Percentiles rank a stretch among this genome's conserved stretches.
Conservation (phyloP, 2,113 vertebrate species). For the Alexandromys fortis region DNA sequence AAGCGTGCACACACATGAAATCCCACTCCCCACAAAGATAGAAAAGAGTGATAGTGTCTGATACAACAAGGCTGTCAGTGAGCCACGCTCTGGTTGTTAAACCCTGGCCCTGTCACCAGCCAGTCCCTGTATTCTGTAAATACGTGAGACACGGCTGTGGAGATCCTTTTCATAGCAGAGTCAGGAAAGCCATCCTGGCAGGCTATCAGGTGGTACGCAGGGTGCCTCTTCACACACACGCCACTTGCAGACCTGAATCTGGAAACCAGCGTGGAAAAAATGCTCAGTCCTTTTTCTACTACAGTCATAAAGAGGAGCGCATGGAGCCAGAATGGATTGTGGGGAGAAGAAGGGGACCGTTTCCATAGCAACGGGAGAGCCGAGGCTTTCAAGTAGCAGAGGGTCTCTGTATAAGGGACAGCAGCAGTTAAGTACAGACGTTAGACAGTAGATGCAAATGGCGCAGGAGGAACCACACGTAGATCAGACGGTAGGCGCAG, state of each 20-base stretch:
- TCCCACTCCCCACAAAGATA: background rate
- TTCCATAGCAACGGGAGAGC: constrained; percentile 69
- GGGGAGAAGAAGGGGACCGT: constrained; percentile 38
- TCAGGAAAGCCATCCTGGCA: background rate
- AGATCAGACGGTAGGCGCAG: background rate
- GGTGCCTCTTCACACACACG: background rate
- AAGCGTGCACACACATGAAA: background rate
- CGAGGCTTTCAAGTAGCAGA: constrained; percentile 51
- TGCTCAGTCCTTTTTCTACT: background rate
- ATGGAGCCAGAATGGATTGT: constrained; percentile 46
- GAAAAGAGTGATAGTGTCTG: background rate
- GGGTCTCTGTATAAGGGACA: constrained; percentile 48
- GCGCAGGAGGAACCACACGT: background rate
- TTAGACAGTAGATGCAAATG: constrained; percentile 45
- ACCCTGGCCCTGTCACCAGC: background rate
- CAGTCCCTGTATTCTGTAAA: background rate
- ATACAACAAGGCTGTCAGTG: background rate
- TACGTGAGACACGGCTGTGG: background rate
- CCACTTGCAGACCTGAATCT: constrained; percentile 40
- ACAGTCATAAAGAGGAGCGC: constrained; percentile 17
- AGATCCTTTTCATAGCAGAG: background rate
- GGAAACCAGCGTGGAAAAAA: constrained; percentile 27
- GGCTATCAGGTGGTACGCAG: background rate
- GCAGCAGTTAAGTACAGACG: constrained; percentile 37
- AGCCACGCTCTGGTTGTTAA: background rate